Base-by-base conservation (phyloP, 2,797 vertebrate species). In the Columba guinea region DNA sequence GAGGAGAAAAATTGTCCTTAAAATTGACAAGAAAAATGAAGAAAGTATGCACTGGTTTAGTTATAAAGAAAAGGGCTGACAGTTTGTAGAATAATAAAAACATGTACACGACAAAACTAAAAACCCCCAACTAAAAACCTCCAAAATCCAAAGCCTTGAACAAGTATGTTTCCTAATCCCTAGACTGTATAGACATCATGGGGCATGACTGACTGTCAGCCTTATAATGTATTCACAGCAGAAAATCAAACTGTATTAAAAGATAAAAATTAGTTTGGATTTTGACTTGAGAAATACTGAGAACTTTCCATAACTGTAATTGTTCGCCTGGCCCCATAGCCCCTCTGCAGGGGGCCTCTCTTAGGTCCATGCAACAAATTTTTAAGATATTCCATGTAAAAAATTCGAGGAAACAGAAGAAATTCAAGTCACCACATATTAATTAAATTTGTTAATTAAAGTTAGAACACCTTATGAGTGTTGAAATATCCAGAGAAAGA, bases 401-500 rank as follows among this genome's bases (percentile, higher is more conserved):
- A 69, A 26, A 79, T 90, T 52, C 88, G 24, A 78, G 26, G 27
- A 79, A 85, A 53, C 1, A 82, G 19, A 82, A 73, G 30, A 67
- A 53, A 83, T 59, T 78, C 10, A 55, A 63, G 51, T 20, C 5
- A 4, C 5, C 11, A 20, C 20, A 48, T 65, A 81, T 90, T 78
- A 89, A 91, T 91, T 89, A 77, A 60, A 68, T 75, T 71, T 91
- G 11, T 78, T 90, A 86, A 78, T 89, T 91, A 55, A 82, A 62
- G 16, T 53, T 76, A 11, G 49, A 88, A 59, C 20, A 14, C 37
- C 51, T 86, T 87, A 48, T 1, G 4, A 70, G 49, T 73, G 30
- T 86, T 79, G 74, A 91, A 94, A 89, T 69, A 84, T 49, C 23
- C 35, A 82, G 30, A 90, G 35, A 39, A 93, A 82, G 7, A 20